A percentile compares a stretch with the other conserved stretches of the same genome.
These are phyloP conservation scores for Drosophila planitibia DNA, from an alignment of 2,888 invertebrate genomes.

Conservation along the genomic window DNA sequence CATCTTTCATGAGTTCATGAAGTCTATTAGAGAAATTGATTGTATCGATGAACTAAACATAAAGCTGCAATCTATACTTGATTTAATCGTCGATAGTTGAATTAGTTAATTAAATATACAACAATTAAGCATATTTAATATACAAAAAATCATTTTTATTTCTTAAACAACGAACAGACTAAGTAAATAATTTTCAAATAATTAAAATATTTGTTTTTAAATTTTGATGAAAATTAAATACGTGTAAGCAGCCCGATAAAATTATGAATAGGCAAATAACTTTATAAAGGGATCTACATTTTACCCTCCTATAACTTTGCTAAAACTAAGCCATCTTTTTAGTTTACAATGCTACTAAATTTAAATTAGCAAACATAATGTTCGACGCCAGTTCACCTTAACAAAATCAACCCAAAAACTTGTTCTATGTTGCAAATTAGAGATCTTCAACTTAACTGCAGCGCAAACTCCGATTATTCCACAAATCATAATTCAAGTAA, in stretches of 20 bases:
- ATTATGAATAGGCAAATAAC: not conserved
- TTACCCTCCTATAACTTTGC: not conserved
- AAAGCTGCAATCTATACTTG: not conserved
- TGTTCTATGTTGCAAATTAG: not conserved
- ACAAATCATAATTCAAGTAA: constrained; percentile 34
- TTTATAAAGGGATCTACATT: not conserved
- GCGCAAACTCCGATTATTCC: not conserved
- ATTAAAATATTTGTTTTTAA: not conserved
- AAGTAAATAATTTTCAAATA: not conserved
- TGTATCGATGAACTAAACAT: not conserved
- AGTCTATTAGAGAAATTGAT: not conserved
- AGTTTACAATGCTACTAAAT: not conserved
- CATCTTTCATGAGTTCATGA: not conserved
- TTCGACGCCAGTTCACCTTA: not conserved
- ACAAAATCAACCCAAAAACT: not conserved
- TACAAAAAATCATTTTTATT: no score
- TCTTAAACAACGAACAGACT: not conserved
- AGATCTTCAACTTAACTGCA: not conserved
- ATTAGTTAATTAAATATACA: not conserved
- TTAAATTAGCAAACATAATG: not conserved
- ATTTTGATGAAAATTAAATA: not conserved
- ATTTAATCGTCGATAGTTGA: not conserved
- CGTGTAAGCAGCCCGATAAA: not conserved
- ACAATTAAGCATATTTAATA: not conserved
- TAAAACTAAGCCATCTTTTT: not conserved